Evolutionary conservation across 2,888 invertebrate genomes (phyloP), one percentile per base, ranked within the genome.

Genomic region (Limnephilus rhombicus): DNA sequence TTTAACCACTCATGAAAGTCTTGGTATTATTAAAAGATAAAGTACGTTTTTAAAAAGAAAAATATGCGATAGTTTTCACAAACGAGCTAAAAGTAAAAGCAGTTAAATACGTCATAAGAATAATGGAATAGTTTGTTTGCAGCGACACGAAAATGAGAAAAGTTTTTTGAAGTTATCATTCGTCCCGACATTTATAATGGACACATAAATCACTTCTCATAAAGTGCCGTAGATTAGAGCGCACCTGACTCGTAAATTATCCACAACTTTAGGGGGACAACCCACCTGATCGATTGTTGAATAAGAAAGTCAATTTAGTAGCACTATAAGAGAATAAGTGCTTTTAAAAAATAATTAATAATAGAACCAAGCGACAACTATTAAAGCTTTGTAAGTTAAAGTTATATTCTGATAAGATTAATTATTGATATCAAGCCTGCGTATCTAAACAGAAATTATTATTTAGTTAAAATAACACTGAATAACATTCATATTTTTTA

Each of bases 71-170:
- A 68, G 68, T 68, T 18, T n/a, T 68, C 68, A 24, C 68, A 68
- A 68, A 68, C 68, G 68, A 68, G 68, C 9, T n/a, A 68, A 68
- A 24, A 68, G 68, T 68, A 24, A 83, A 86, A 45, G 45, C 15
- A 15, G 89, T 37, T 81, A n/a, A 34, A 81, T 41, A 81, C 34
- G 89, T 89, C 89, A 81, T 81, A 24, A 81, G 80, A 89, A 81
- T 89, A 89, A 89, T 89, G 81, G 89, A 37, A 41, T 89, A 89
- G 80, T 89, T 80, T 31, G 83, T n/a, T 85, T 29, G 29, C 85
- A 29, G 29, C 68, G 81, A 90, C 37, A 83, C 53, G 90, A 83
- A 85, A 85, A 90, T 90, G 90, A 80, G 90, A 90, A 90, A 85
- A 90, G 68, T 83, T 90, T 85, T 18, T n/a, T 18, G 68, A 89